Base-by-base conservation (phyloP, 2,113 vertebrate genomes). In the Pogonocichla stellata region DNA sequence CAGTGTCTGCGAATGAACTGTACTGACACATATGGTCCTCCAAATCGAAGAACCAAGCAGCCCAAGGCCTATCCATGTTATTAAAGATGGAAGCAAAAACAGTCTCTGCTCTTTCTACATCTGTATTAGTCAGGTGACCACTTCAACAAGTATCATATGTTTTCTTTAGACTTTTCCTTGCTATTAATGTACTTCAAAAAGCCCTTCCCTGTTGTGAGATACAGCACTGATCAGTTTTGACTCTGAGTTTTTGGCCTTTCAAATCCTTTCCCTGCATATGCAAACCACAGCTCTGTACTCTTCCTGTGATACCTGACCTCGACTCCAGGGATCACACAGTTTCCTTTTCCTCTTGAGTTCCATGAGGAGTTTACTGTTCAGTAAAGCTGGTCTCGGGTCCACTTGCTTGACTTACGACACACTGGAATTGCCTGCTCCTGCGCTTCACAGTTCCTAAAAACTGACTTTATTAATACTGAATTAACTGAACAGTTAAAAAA, bases 321-420 rank as follows among this genome's bases (percentile, higher is more conserved):
- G 0, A 9, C 85, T 65, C 43, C 33, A 56, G 18, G 65, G 33
- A 54, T 19, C 16, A 53, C 11, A 40, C 0, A 18, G 31, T 20
- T 54, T 54, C 38, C 69, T 77, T 26, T 58, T 54, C 48, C 33
- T 40, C 62, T 72, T 77, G 34, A 88, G 34, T 33, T 69, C 31
- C 53, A 72, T 0, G 0, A 53, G 8, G 5, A 45, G 33, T 10
- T 54, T 7, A 2, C 33, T 51, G 43, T 45, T 47, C 69, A 88
- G 26, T 57, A 31, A 69, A n/a, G 34, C 9, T 45, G 14, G 8
- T 54, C 22, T 51, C n/a, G 72, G 31, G 25, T 14, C 54, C 11
- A 1, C 22, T 56, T 74, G 22, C 29, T 45, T 38, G n/a, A 51
- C n/a, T 54, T 40, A 47, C 0, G 2, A 48, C 29, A n/a, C 9